These are phyloP conservation scores for Luehdorfia chinensis DNA, from an alignment of 1,140 invertebrate genomes.

Conservation along the genomic window DNA sequence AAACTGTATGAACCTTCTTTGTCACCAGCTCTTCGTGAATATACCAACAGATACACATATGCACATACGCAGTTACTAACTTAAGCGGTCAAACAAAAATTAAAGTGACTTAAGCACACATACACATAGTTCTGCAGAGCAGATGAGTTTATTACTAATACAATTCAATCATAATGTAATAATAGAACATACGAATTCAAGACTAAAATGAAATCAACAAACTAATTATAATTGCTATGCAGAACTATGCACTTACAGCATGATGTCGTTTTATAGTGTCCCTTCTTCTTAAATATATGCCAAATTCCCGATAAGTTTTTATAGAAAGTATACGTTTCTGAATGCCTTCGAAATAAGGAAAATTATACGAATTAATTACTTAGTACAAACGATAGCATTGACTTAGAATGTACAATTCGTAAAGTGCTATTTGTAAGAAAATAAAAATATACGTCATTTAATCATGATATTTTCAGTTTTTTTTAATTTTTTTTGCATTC, in stretches of 20 bases:
- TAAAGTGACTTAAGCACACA: background rate
- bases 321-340: slow-evolving; percentile 57
- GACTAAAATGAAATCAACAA: background rate
- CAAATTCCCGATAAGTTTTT: slow-evolving; percentile 69
- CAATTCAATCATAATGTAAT: slow-evolving; percentile 8
- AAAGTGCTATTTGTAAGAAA: too few species aligned
- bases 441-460: too few species aligned
- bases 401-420: too few species aligned
- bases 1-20: too few species aligned
- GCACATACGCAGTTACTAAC: too few species aligned
- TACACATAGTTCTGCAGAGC: slow-evolving; percentile 1
- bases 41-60: too few species aligned
- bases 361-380: too few species aligned
- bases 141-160: slow-evolving; percentile 6
- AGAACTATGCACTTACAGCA: slow-evolving; percentile 73
- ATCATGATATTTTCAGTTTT: too few species aligned
- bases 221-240: slow-evolving; percentile 39
- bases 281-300: slow-evolving; percentile 65
- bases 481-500: too few species aligned
- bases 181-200: slow-evolving; percentile 8
- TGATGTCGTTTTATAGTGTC: slow-evolving; percentile 28
- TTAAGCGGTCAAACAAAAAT: too few species aligned
- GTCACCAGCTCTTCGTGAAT: too few species aligned
- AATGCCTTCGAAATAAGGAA: slow-evolving; percentile 42
- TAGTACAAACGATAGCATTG: too few species aligned